phyloP scores from a whole-genome alignment of 2,113 vertebrate genomes.

The Paratilapia polleni region DNA sequence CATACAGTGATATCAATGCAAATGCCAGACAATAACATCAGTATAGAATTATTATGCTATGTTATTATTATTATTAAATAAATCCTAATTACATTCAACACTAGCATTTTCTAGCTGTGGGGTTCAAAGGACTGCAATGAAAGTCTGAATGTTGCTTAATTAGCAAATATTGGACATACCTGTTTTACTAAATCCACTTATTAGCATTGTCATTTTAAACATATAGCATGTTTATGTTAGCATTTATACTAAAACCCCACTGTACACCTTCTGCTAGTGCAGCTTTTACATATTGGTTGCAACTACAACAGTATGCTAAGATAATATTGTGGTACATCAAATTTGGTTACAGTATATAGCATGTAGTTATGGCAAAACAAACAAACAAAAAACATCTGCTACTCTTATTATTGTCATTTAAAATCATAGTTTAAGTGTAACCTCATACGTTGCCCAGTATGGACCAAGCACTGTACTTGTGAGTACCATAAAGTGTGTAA shows the following conservation, averaged over 20 bases:
- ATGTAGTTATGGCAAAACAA: too few relatives aligned
- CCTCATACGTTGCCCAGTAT: too few relatives aligned
- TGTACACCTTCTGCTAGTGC: neutral
- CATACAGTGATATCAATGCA: neutral
- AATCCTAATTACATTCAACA: neutral
- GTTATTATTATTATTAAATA: neutral
- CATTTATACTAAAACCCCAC: too few relatives aligned
- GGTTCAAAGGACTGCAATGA: neutral
- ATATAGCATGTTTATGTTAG: neutral
- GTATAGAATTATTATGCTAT: neutral
- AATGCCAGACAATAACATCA: neutral
- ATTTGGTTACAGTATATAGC: too few relatives aligned
- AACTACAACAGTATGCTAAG: neutral
- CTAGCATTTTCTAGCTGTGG: neutral
- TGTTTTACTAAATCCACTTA: neutral
- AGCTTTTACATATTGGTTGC: too few relatives aligned
- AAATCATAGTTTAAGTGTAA: too few relatives aligned
- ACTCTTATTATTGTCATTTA: too few relatives aligned
- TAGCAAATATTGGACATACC: neutral
- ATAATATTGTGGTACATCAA: too few relatives aligned
- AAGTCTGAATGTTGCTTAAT: neutral
- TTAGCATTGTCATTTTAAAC: neutral
- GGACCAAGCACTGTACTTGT: too few relatives aligned
- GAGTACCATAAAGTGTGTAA: too few relatives aligned
- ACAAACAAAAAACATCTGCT: too few relatives aligned